Evolutionary conservation across 2,113 vertebrate genomes (phyloP).

Genomic region (Saimiri boliviensis): DNA sequence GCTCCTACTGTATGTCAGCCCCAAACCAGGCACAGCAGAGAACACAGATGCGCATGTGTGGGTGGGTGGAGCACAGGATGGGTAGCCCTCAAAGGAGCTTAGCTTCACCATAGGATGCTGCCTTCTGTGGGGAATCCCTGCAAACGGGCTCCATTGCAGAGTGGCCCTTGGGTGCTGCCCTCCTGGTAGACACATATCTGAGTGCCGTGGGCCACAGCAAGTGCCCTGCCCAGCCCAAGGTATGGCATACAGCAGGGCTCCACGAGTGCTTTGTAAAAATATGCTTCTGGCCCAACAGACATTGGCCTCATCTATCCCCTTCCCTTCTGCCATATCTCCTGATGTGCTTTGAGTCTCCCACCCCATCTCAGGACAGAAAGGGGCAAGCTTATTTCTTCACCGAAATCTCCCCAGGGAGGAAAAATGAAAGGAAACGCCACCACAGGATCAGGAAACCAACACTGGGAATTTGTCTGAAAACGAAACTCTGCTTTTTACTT

Average conservation of each 20-base stretch:
- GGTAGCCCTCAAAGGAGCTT: neutral
- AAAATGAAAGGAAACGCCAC: neutral
- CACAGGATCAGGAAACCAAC: neutral
- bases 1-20: neutral
- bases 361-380: neutral
- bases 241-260: neutral
- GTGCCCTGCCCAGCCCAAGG: neutral
- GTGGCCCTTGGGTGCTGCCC: accelerated
- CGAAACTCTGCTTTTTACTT: neutral
- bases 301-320: neutral
- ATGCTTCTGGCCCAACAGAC: neutral
- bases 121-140: neutral
- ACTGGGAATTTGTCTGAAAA: neutral
- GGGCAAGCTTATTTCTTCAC: neutral
- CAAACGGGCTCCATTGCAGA: accelerated
- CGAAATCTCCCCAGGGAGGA: neutral
- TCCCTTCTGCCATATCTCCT: neutral
- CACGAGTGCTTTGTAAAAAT: neutral
- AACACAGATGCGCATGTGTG: accelerated
- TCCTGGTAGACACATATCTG: neutral
- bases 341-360: neutral
- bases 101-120: accelerated
- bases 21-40: accelerated
- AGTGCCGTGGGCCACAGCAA: accelerated
- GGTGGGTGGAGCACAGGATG: accelerated